phyloP scores from a whole-genome alignment of 1,140 invertebrate genomes.

The Polypedilum pembai region DNA sequence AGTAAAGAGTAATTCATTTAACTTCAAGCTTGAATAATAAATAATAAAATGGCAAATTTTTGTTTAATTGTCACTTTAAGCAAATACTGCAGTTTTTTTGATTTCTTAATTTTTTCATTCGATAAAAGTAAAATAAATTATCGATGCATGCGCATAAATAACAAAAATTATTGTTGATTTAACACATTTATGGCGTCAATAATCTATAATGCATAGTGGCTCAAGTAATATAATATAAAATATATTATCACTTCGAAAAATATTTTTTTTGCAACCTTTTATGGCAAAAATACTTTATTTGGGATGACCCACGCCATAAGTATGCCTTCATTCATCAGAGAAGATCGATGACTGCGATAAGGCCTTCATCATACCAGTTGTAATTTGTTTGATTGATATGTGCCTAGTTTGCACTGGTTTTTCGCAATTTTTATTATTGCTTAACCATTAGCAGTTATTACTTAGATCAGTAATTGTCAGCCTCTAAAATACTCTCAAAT shows the following conservation, averaged over 20 bases:
- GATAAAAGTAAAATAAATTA: too few species aligned
- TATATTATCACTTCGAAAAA: not conserved
- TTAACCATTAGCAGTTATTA: not conserved
- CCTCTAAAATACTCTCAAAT: not conserved
- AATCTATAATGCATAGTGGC: not conserved
- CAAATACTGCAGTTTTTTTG: too few species aligned
- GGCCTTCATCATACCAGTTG: not conserved
- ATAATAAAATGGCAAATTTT: too few species aligned
- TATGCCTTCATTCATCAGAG: not conserved
- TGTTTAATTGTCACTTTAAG: too few species aligned
- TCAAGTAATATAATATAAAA: not conserved
- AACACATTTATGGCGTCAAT: not conserved
- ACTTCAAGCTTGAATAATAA: too few species aligned
- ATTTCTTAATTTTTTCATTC: too few species aligned
- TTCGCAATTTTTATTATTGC: not conserved
- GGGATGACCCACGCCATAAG: not conserved
- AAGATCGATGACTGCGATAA: conserved; percentile 4
- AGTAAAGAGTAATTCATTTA: too few species aligned
- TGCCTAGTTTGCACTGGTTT: not conserved
- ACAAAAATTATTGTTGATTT: not conserved
- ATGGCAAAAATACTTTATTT: not conserved
- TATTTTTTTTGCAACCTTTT: not conserved
- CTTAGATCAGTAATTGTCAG: not conserved
- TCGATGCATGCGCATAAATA: not conserved
- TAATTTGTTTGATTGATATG: conserved; percentile 1